Conservation (phyloP, 2,888 invertebrate genomes). For the Zygaena filipendulae region DNA sequence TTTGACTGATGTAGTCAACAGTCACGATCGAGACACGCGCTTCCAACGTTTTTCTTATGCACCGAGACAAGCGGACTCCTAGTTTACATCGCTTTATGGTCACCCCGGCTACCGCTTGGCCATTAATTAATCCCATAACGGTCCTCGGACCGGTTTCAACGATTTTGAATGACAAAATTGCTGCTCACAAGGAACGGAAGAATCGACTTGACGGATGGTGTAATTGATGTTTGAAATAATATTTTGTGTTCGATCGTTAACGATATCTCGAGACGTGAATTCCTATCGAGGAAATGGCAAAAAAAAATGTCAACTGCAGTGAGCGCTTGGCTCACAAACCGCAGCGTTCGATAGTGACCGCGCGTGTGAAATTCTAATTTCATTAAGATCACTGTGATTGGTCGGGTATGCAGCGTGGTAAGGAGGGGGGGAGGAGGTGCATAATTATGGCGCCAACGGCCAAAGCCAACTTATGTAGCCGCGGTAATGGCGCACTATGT, state of each 20-base stretch:
- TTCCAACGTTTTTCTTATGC: slow-evolving; percentile 42
- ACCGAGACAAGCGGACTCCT: slow-evolving; percentile 27
- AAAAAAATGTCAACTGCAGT: slow-evolving; percentile 19
- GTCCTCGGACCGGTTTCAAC: slow-evolving; percentile 30
- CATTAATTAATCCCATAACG: slow-evolving; percentile 52
- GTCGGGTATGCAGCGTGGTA: slow-evolving; percentile 23
- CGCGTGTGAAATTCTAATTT: slow-evolving; percentile 46
- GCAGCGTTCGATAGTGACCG: slow-evolving; percentile 30
- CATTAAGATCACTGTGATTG: slow-evolving; percentile 49
- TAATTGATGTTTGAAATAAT: slow-evolving; percentile 49
- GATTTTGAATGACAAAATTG: slow-evolving; percentile 55
- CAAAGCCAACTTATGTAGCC: slow-evolving; percentile 26
- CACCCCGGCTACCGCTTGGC: slow-evolving; percentile 24
- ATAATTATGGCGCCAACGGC: slow-evolving; percentile 31
- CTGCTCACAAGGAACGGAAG: slow-evolving; percentile 27
- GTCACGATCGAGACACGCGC: slow-evolving; percentile 48
- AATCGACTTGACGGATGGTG: slow-evolving; percentile 39
- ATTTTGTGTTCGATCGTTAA: slow-evolving; percentile 31
- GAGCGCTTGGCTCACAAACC: slow-evolving; percentile 30
- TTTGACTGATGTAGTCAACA: slow-evolving; percentile 59
- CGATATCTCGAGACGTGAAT: slow-evolving; percentile 25
- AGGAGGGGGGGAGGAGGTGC: slow-evolving; percentile 27
- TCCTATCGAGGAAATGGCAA: neutral
- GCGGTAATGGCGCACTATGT: slow-evolving; percentile 29
- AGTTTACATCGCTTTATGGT: slow-evolving; percentile 47